A percentile compares a stretch with the other conserved stretches of the same genome.
These are phyloP conservation scores for Anthopleura xanthogrammica DNA, from an alignment of 92 coral and sea anemone species.

Conservation along the genomic window DNA sequence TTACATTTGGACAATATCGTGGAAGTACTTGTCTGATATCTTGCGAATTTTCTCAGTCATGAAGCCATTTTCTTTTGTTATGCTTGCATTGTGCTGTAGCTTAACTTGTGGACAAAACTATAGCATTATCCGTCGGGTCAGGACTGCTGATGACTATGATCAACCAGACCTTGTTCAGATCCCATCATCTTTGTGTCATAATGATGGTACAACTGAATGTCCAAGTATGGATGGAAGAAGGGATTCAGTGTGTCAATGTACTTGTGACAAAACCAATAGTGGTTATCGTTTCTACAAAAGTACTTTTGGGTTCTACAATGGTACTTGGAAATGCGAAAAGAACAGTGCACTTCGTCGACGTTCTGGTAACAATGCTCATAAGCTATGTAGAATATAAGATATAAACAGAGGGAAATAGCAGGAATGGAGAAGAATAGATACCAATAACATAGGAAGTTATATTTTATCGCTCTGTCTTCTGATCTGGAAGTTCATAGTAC, in stretches of 20 bases:
- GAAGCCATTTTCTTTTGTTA: not conserved
- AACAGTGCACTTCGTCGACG: not conserved
- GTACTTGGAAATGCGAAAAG: not conserved
- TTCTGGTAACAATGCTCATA: not conserved
- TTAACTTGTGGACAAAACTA: not conserved
- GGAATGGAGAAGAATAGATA: no score
- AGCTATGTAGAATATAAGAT: no score
- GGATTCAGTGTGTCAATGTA: not conserved
- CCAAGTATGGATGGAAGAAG: not conserved
- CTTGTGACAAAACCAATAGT: not conserved
- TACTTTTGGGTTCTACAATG: not conserved
- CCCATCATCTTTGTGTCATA: not conserved
- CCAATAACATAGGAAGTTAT: no score
- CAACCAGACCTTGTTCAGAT: conserved; percentile 12
- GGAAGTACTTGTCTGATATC: not conserved
- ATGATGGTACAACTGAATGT: not conserved
- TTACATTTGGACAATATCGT: no score
- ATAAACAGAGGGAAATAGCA: no score
- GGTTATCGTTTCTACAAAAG: not conserved
- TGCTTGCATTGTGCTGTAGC: not conserved
- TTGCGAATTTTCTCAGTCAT: not conserved
- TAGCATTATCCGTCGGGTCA: not conserved
- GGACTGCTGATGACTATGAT: not conserved
- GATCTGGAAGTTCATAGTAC: no score
- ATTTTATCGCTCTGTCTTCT: no score